phyloP scores from a whole-genome alignment of 2,797 vertebrate species.

The Sphenopsis melanotis region DNA sequence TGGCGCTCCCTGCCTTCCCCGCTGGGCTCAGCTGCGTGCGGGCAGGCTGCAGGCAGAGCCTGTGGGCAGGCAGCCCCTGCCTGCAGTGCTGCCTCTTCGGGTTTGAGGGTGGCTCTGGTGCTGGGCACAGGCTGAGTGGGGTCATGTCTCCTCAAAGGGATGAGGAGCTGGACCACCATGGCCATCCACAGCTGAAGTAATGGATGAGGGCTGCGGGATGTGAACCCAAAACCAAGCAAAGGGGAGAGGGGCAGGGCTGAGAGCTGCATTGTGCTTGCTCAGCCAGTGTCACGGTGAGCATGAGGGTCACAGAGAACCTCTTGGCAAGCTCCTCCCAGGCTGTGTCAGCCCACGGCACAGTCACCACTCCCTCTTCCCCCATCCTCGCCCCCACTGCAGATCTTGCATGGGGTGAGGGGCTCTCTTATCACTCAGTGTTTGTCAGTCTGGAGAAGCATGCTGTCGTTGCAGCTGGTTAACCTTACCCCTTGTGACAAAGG shows the following conservation, averaged over 20 bases:
- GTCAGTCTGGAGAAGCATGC: background rate
- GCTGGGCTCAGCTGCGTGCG: background rate
- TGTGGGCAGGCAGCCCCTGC: background rate
- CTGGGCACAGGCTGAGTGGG: background rate
- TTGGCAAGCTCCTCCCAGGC: background rate
- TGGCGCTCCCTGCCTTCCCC: background rate
- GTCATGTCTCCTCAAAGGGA: background rate
- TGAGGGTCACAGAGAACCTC: background rate
- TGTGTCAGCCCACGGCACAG: background rate
- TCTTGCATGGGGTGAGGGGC: background rate
- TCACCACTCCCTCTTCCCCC: background rate
- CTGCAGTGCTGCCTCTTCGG: background rate
- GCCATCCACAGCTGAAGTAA: background rate
- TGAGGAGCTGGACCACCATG: background rate
- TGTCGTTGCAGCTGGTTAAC: background rate
- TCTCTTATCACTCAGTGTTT: background rate
- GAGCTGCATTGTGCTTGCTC: constrained; percentile 39
- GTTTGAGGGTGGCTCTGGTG: background rate
- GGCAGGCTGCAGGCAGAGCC: constrained; percentile 1
- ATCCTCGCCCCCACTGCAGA: accelerated
- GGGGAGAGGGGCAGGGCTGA: background rate
- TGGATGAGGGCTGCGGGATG: background rate
- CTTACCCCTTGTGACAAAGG: background rate
- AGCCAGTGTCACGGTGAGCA: background rate
- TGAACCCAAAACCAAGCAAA: background rate